Evolutionary conservation across 2,113 vertebrate species (phyloP), one percentile per base, ranked within the genome.

Genomic region (Callocephalon fimbriatum): DNA sequence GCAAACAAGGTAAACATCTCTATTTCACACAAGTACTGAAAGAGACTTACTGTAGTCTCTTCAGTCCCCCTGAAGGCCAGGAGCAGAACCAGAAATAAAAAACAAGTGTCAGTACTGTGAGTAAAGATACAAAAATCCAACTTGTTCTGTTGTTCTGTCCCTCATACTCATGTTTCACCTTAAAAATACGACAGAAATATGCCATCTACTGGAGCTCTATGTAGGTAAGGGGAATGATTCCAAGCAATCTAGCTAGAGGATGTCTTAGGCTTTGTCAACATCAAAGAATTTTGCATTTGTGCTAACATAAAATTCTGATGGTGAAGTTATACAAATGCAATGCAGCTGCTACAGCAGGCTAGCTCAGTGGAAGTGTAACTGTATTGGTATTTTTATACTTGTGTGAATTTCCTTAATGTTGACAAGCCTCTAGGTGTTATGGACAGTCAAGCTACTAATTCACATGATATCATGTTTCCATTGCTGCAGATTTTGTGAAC

Each of bases 271-370:
- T 72, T 94, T 54, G 88, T 76, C 74, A 90, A 31, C 90, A 76
- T 86, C 79, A 88, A 88, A 93, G 74, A 73, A 61, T 79, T 88
- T 54, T 86, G 77, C 87, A 58, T 21, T 92, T 86, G 10, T 73
- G 63, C 59, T 76, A 88, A 72, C 6, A 22, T 54, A 82, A 88
- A 59, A 16, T 31, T 88, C 78, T 70, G 67, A 50, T 76, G 31
- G 66, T 50, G 40, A 91, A 66, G 42, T 82, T 88, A 37, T 3
- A 68, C n/a, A 85, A 93, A 86, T 13, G 35, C 61, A 61, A 40
- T n/a, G 25, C 62, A 65, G 91, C 48, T 84, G 37, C 75, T 91
- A 27, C 61, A 53, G 61, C 61, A 54, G 58, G 62, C 62, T 53
- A 68, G 44, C 74, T 79, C 53, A 21, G 59, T 32, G 35, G 50